These are phyloP conservation scores for Drosophila meridionalis DNA, from an alignment of 2,888 invertebrate genomes.

Conservation along the genomic window DNA sequence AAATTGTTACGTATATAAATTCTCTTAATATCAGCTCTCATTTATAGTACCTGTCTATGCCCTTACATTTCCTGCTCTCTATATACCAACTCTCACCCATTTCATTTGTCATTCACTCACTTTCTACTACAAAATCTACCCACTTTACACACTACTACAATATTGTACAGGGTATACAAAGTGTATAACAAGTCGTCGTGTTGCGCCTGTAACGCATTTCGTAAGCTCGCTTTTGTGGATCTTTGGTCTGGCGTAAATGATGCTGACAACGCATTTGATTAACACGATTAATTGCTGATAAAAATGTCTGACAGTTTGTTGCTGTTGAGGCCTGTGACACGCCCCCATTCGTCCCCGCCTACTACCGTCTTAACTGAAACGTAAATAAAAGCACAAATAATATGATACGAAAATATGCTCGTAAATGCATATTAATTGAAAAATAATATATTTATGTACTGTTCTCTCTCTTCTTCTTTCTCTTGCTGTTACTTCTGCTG, in stretches of 20 bases:
- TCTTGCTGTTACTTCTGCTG: background rate
- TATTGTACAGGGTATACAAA: constrained; percentile 44
- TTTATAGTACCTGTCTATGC: no score
- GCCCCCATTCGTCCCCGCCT: background rate
- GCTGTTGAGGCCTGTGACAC: constrained; percentile 27
- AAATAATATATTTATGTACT: constrained; percentile 27
- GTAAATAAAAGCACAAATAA: background rate
- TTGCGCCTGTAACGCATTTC: constrained; percentile 65
- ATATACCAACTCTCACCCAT: background rate
- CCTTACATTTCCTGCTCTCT: background rate
- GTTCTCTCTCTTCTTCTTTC: background rate
- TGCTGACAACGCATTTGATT: constrained; percentile 84
- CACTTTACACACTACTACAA: background rate
- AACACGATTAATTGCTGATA: constrained; percentile 84
- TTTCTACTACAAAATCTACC: background rate
- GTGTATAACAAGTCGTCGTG: constrained; percentile 49
- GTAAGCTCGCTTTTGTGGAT: constrained; percentile 56
- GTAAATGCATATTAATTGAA: constrained; percentile 48
- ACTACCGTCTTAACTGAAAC: constrained; percentile 28
- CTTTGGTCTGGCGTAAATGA: constrained; percentile 73
- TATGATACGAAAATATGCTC: constrained; percentile 7
- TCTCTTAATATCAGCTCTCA: no score
- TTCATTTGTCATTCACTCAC: background rate
- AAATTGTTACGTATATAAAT: no score
- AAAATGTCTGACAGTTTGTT: constrained; percentile 75